Evolutionary conservation across 2,113 vertebrate genomes (phyloP).

Genomic region (Oncorhynchus gorbuscha): DNA sequence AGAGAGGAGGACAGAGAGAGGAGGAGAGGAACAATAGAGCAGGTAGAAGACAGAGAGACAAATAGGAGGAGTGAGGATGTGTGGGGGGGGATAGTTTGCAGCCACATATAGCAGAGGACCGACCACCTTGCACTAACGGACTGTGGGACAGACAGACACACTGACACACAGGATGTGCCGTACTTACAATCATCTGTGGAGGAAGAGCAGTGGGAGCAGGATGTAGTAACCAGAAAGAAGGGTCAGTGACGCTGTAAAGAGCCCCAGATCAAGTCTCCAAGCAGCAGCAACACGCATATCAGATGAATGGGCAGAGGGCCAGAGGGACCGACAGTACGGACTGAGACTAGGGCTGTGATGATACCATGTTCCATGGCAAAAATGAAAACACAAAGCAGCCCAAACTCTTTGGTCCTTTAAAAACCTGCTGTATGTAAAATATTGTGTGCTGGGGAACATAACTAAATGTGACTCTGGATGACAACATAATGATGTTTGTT

Average conservation of each 20-base stretch:
- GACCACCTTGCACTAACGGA: conserved; percentile 78
- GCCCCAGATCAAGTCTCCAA: conserved; percentile 69
- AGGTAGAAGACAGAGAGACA: conserved; percentile 12
- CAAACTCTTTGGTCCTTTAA: no score
- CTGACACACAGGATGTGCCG: conserved; percentile 87
- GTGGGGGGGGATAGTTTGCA: conserved; percentile 67
- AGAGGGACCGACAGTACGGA: not conserved
- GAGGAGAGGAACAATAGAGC: conserved; percentile 12
- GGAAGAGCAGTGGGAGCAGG: conserved; percentile 78
- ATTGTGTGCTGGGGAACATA: no score
- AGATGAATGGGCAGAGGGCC: not conserved
- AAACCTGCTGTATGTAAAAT: no score
- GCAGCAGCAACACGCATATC: conserved; percentile 33
- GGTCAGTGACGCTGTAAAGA: conserved; percentile 80
- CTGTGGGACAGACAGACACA: conserved; percentile 87
- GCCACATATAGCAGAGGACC: conserved; percentile 83
- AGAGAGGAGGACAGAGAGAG: conserved; percentile 9
- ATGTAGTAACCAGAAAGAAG: conserved; percentile 81
- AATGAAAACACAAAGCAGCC: no score
- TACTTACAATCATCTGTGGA: conserved; percentile 99
- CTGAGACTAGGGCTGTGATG: not conserved
- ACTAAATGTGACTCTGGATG: no score
- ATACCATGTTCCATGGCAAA: no score
- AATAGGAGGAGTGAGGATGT: conserved; percentile 44
- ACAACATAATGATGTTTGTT: no score